These are phyloP conservation scores for Stegostoma tigrinum DNA, from an alignment of 2,113 vertebrate species.

Conservation along the genomic window DNA sequence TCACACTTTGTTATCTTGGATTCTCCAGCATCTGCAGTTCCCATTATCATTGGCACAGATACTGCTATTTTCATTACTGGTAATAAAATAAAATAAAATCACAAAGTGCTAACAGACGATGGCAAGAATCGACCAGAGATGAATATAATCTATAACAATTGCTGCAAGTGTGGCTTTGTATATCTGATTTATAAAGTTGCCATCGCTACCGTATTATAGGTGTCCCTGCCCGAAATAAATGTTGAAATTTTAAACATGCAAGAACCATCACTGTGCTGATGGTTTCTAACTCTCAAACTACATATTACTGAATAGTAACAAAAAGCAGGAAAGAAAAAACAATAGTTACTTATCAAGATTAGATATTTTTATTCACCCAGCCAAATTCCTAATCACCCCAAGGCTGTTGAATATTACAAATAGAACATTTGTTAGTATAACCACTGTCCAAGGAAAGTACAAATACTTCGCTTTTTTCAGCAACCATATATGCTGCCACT, in stretches of 20 bases:
- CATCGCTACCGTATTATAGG: not conserved
- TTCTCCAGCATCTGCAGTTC: too few relatives aligned
- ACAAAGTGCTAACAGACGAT: not conserved
- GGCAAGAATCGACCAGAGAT: not conserved
- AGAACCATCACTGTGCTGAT: not conserved
- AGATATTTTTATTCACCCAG: not conserved
- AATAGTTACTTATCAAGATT: not conserved
- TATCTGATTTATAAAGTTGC: too few relatives aligned
- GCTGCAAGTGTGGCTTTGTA: not conserved
- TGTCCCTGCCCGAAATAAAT: not conserved
- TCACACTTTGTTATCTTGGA: too few relatives aligned
- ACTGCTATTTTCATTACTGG: not conserved
- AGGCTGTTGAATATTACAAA: not conserved
- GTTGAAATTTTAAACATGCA: not conserved
- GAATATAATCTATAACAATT: not conserved
- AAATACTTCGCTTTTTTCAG: not conserved
- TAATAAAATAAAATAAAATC: not conserved
- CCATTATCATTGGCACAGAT: not conserved
- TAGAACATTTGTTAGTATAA: not conserved
- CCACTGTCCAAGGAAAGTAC: not conserved
- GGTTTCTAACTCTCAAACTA: not conserved
- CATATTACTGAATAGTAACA: not conserved
- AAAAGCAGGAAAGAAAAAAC: not conserved
- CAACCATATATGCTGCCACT: not conserved
- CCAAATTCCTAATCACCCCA: not conserved